These are phyloP conservation scores for Scolopax mira DNA, from an alignment of 2,113 vertebrate species.

Conservation along the genomic window DNA sequence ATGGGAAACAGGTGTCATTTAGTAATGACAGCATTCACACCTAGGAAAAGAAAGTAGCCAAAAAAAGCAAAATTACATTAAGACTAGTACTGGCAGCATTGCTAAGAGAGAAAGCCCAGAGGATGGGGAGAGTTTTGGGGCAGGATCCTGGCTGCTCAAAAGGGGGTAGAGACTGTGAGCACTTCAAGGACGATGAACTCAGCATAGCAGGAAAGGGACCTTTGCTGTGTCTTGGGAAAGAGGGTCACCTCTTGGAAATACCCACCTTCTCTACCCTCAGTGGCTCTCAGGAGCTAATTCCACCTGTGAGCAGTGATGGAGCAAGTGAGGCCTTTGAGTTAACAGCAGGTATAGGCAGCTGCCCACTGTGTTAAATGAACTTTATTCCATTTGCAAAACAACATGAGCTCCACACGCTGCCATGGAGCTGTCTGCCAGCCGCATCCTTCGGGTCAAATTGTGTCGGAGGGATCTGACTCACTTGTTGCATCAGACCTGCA, in stretches of 20 bases:
- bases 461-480: constrained; percentile 29
- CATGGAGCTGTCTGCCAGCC: background rate
- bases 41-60: background rate
- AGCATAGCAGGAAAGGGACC: background rate
- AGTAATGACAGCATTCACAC: background rate
- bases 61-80: background rate
- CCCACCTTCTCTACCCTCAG: fast-evolving
- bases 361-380: constrained; percentile 1
- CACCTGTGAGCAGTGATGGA: background rate
- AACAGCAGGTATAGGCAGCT: background rate
- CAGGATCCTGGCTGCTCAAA: background rate
- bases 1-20: background rate
- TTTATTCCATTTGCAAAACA: constrained; percentile 56
- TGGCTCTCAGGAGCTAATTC: background rate
- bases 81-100: background rate
- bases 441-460: background rate
- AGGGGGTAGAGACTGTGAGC: background rate
- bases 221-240: background rate
- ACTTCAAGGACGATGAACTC: background rate
- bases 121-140: background rate
- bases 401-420: background rate
- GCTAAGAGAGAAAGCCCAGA: background rate
- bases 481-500: constrained; percentile 50
- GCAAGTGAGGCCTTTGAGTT: background rate
- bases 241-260: background rate